A percentile compares a stretch with the other conserved stretches of the same genome.
Conservation (phyloP, 1,140 invertebrate species). For the Lepidurus apus region DNA sequence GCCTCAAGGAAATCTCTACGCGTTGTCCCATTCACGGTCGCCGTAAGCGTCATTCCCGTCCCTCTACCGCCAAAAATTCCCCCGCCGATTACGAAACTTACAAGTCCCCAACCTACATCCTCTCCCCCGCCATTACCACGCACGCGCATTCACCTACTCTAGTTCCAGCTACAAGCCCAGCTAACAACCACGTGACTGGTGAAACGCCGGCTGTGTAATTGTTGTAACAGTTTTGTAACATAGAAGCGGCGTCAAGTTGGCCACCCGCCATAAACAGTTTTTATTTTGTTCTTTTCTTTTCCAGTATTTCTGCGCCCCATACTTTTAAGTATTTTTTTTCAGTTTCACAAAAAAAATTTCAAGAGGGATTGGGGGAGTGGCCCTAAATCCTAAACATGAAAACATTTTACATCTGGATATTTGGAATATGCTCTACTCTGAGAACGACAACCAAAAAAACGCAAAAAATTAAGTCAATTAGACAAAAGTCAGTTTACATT, state of each 20-base stretch:
- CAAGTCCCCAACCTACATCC: neutral
- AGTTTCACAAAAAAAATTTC: neutral
- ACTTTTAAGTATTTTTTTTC: neutral
- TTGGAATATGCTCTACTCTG: neutral
- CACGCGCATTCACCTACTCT: neutral
- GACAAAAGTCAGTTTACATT: no score
- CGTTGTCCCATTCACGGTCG: slow-evolving; percentile 31
- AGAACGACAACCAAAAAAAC: neutral
- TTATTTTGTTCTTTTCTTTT: neutral
- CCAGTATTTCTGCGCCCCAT: neutral
- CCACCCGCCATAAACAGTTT: neutral
- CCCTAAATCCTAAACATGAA: neutral
- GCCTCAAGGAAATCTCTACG: slow-evolving; percentile 28
- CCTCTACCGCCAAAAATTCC: neutral
- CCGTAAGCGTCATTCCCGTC: slow-evolving; percentile 9
- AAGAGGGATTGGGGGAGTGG: neutral
- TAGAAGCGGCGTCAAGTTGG: neutral
- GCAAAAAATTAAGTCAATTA: no score
- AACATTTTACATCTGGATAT: neutral
- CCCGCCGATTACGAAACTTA: neutral
- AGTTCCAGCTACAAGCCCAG: neutral
- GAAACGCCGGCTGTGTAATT: neutral
- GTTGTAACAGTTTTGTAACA: neutral
- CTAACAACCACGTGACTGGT: neutral
- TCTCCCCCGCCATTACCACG: neutral